phyloP scores from a whole-genome alignment of 2,797 vertebrate species.

The Iguana delicatissima region DNA sequence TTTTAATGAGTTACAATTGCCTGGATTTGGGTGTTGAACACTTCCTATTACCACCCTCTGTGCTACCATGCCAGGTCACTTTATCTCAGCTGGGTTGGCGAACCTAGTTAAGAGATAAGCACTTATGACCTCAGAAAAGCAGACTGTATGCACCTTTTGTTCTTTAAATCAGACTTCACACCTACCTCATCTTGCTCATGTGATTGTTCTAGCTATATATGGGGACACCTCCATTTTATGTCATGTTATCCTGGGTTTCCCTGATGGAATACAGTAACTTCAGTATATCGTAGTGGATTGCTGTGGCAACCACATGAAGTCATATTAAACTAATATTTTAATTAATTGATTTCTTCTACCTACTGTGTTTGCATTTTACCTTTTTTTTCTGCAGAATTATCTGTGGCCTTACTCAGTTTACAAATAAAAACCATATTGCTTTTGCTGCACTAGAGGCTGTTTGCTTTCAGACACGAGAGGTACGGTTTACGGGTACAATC shows the following conservation, averaged over 20 bases:
- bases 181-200: background rate
- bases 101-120: background rate
- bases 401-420: slow-evolving; percentile 97
- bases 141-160: background rate
- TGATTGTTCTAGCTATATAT: background rate
- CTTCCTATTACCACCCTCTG: background rate
- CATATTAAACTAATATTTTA: background rate
- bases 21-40: background rate
- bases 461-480: slow-evolving; percentile 98
- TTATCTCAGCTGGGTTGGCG: background rate
- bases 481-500: slow-evolving; percentile 61
- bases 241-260: background rate
- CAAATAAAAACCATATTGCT: slow-evolving; percentile 94
- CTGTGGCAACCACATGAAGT: background rate
- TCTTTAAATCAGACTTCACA: background rate
- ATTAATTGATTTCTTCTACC: background rate
- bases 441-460: slow-evolving; percentile 97
- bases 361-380: slow-evolving; percentile 25
- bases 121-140: too few relatives aligned
- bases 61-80: background rate
- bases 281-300: background rate
- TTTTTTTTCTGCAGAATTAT: slow-evolving; percentile 87
- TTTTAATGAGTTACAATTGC: background rate
- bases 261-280: background rate
- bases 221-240: background rate